Evolutionary conservation across 2,888 invertebrate genomes (phyloP).

Genomic region (Syritta pipiens): DNA sequence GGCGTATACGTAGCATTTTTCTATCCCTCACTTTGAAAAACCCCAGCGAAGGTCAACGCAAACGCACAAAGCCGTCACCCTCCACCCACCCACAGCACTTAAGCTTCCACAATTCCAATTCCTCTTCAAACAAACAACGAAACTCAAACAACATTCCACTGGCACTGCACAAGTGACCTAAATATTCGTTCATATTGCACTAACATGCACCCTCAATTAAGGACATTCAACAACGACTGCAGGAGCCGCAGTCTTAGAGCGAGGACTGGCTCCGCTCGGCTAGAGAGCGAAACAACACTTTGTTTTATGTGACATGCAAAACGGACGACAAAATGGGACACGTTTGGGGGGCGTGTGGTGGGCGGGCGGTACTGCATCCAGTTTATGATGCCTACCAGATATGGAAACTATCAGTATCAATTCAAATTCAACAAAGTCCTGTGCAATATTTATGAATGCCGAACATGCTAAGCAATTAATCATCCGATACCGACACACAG

Average conservation of each 20-base stretch:
- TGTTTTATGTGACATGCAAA: slow-evolving; percentile 54
- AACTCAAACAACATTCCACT: background rate
- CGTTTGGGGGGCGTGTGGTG: background rate
- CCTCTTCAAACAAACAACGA: slow-evolving; percentile 19
- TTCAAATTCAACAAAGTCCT: slow-evolving; percentile 63
- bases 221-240: slow-evolving; percentile 42
- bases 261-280: too few relatives aligned
- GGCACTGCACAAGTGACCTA: slow-evolving; percentile 41
- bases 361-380: background rate
- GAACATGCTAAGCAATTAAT: slow-evolving; percentile 68
- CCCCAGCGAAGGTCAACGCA: slow-evolving; percentile 27
- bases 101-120: slow-evolving; percentile 17
- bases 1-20: slow-evolving; percentile 13
- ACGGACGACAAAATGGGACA: slow-evolving; percentile 12
- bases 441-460: slow-evolving; percentile 68
- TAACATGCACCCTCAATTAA: slow-evolving; percentile 63
- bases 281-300: slow-evolving; percentile 41
- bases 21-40: background rate
- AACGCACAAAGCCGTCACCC: background rate
- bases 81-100: too few relatives aligned
- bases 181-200: slow-evolving; percentile 44
- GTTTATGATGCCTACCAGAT: slow-evolving; percentile 48
- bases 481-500: slow-evolving; percentile 54
- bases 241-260: slow-evolving; percentile 44
- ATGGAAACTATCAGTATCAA: slow-evolving; percentile 61